Evolutionary conservation across 1,140 invertebrate genomes (phyloP).

Genomic region (Drosophila auraria): DNA sequence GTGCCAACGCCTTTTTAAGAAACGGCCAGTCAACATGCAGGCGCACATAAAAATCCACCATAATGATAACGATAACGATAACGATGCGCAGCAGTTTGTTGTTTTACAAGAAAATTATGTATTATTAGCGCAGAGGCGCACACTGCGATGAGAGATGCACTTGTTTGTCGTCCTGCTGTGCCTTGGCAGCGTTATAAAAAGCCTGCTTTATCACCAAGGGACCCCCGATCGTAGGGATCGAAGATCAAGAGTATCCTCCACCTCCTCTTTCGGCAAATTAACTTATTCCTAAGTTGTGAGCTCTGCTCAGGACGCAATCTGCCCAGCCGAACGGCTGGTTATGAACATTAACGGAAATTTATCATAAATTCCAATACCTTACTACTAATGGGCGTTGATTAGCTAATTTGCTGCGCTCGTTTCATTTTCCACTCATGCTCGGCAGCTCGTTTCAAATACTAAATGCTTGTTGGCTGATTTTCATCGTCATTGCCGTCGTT

Average conservation of each 20-base stretch:
- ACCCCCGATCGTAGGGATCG: slow-evolving; percentile 6
- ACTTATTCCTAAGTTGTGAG: slow-evolving; percentile 79
- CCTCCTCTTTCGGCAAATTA: slow-evolving; percentile 47
- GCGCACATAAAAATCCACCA: slow-evolving; percentile 78
- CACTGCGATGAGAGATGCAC: slow-evolving; percentile 47
- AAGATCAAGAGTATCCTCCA: slow-evolving; percentile 1
- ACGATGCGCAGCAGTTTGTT: slow-evolving; percentile 78
- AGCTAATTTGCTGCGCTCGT: slow-evolving; percentile 82
- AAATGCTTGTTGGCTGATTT: slow-evolving; percentile 54
- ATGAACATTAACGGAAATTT: slow-evolving; percentile 77
- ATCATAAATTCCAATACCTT: slow-evolving; percentile 81
- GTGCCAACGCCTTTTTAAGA: slow-evolving; percentile 57
- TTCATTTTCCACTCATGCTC: slow-evolving; percentile 70
- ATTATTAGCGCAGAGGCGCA: slow-evolving; percentile 64
- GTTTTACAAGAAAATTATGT: slow-evolving; percentile 83
- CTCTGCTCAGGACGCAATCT: slow-evolving; percentile 61
- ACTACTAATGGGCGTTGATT: slow-evolving; percentile 81
- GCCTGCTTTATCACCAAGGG: slow-evolving; percentile 69
- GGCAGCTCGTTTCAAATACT: slow-evolving; percentile 78
- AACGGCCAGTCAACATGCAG: slow-evolving; percentile 71
- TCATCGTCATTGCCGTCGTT: slow-evolving; percentile 57
- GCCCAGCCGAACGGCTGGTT: slow-evolving; percentile 9
- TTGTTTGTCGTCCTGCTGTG: slow-evolving; percentile 74
- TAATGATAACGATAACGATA: slow-evolving; percentile 81
- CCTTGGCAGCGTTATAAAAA: slow-evolving; percentile 67